Conservation (phyloP, 2,113 vertebrate genomes). For the Gambusia affinis region DNA sequence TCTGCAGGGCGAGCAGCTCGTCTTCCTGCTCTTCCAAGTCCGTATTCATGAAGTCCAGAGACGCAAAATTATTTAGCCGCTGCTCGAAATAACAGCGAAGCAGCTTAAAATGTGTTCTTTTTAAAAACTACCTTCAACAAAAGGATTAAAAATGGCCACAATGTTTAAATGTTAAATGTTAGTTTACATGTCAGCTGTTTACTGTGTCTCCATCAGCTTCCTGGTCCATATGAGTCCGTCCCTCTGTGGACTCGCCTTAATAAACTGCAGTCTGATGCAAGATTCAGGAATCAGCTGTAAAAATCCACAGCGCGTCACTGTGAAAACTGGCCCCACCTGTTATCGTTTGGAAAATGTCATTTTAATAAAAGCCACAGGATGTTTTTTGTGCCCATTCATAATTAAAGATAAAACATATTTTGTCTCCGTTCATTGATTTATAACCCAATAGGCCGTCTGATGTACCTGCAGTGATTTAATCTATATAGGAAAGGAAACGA, state of each 20-base stretch:
- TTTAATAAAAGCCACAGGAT: too few relatives aligned
- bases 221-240: neutral
- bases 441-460: too few relatives aligned
- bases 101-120: too few relatives aligned
- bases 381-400: too few relatives aligned
- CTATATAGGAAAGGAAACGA: too few relatives aligned
- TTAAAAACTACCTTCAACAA: neutral
- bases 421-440: too few relatives aligned
- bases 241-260: constrained; percentile 21
- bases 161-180: too few relatives aligned
- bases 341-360: too few relatives aligned
- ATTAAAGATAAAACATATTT: too few relatives aligned
- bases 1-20: constrained; percentile 88
- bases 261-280: constrained; percentile 21
- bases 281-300: neutral
- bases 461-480: too few relatives aligned
- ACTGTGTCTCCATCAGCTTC: neutral
- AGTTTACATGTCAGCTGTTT: neutral
- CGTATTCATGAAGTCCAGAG: constrained; percentile 14
- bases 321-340: too few relatives aligned
- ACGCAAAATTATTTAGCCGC: neutral
- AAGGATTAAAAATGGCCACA: neutral
- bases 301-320: fast-evolving
- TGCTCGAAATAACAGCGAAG: neutral
- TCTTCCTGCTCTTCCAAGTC: constrained; percentile 74